Evolutionary conservation across 1,140 invertebrate species (phyloP).

Genomic region (Papilio dardanus): DNA sequence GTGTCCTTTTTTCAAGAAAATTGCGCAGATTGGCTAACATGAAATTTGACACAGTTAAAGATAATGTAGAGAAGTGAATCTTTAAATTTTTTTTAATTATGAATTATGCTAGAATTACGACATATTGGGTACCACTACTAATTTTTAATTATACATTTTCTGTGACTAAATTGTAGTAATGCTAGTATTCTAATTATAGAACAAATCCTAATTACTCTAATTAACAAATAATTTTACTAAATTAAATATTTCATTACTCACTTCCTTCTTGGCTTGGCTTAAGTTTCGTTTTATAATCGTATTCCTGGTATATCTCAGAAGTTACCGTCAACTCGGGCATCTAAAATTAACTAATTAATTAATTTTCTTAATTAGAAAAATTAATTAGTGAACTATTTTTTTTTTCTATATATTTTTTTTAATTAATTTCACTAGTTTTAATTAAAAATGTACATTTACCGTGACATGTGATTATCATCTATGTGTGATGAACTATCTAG

Average conservation of each 20-base stretch:
- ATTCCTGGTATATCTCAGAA: slow-evolving; percentile 80
- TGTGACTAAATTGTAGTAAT: background rate
- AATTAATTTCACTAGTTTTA: slow-evolving; percentile 1
- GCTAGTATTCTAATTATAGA: background rate
- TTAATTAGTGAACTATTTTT: background rate
- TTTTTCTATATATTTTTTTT: background rate
- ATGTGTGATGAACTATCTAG: slow-evolving; percentile 43
- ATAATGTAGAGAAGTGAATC: no score
- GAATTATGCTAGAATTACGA: no score
- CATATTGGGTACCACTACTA: no score
- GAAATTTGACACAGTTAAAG: no score
- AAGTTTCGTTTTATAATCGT: slow-evolving; percentile 73
- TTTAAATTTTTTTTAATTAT: no score
- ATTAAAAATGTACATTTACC: slow-evolving; percentile 4
- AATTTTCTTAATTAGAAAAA: background rate
- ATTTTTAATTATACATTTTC: no score
- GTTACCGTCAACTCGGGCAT: slow-evolving; percentile 79
- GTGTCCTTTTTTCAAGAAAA: no score
- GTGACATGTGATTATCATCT: slow-evolving; percentile 25
- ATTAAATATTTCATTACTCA: slow-evolving; percentile 52
- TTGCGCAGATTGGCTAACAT: no score
- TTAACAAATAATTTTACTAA: background rate
- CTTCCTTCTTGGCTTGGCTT: slow-evolving; percentile 69
- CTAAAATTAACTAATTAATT: slow-evolving; percentile 51
- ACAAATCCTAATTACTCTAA: background rate